A percentile compares a stretch with the other conserved stretches of the same genome.
Conservation (phyloP, 2,888 invertebrate species). For the Synanthedon vespiformis region DNA sequence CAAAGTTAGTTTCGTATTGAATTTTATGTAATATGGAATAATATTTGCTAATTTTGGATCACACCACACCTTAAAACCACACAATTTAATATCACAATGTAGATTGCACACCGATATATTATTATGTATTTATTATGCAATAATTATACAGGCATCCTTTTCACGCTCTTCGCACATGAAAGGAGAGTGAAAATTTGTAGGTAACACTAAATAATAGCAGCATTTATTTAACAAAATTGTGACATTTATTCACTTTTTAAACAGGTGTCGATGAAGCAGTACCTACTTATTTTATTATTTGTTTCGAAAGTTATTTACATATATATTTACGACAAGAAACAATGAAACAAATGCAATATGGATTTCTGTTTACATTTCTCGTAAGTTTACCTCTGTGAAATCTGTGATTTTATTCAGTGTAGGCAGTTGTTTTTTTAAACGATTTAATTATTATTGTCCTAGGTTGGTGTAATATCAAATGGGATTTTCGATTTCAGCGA, state of each 20-base stretch:
- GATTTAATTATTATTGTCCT: conserved; percentile 6
- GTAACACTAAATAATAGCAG: neutral
- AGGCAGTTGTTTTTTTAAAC: too few relatives aligned
- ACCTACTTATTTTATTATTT: neutral
- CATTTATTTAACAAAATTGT: neutral
- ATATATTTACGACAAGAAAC: neutral
- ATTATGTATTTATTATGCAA: too few relatives aligned
- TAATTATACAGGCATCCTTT: conserved; percentile 1
- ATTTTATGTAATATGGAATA: too few relatives aligned
- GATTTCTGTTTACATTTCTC: conserved; percentile 1
- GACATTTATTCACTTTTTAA: neutral
- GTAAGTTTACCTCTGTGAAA: conserved; percentile 6
- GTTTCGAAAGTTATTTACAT: neutral
- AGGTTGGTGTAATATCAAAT: conserved; percentile 48
- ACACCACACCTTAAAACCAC: too few relatives aligned
- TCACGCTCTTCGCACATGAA: conserved; percentile 23
- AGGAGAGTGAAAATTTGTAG: conserved; percentile 11
- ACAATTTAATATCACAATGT: too few relatives aligned
- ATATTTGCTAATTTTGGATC: too few relatives aligned
- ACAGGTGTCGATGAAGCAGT: neutral
- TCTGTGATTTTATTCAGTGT: conserved; percentile 2
- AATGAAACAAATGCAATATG: neutral
- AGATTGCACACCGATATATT: too few relatives aligned
- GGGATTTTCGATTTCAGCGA: conserved; percentile 57
- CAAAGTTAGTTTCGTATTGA: too few relatives aligned